Conservation (phyloP, 1,140 invertebrate species). For the Brachionus paranguensis region DNA sequence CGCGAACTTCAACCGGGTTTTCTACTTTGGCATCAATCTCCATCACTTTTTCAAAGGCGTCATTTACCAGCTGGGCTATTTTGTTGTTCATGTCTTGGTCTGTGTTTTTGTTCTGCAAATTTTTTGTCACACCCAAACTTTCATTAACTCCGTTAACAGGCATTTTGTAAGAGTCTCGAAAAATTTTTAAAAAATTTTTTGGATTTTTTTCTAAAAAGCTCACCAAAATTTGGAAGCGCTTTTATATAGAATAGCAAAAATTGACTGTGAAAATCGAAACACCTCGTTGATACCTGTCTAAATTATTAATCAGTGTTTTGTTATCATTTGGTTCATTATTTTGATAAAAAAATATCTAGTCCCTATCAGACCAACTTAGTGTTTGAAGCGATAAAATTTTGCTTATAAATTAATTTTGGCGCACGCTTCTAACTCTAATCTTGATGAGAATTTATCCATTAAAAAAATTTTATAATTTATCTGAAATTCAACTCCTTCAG, state of each 20-base stretch:
- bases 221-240: background rate
- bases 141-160: background rate
- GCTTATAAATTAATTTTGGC: background rate
- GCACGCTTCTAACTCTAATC: background rate
- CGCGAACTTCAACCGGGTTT: constrained; percentile 19
- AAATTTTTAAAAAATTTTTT: background rate
- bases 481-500: background rate
- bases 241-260: background rate
- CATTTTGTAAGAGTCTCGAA: background rate
- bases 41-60: constrained; percentile 25
- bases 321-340: background rate
- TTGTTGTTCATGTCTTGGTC: constrained; percentile 15
- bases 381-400: background rate
- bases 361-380: background rate
- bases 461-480: background rate
- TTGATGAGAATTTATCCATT: background rate
- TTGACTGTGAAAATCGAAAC: background rate
- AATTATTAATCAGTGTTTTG: background rate
- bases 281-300: background rate
- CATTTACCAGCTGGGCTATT: constrained; percentile 5
- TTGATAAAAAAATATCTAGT: background rate
- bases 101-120: background rate
- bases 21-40: constrained; percentile 18
- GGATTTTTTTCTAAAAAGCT: background rate
- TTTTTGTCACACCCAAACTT: background rate